These are phyloP conservation scores for Cremastinae sp. DNA, from an alignment of 2,888 invertebrate genomes.

Conservation along the genomic window DNA sequence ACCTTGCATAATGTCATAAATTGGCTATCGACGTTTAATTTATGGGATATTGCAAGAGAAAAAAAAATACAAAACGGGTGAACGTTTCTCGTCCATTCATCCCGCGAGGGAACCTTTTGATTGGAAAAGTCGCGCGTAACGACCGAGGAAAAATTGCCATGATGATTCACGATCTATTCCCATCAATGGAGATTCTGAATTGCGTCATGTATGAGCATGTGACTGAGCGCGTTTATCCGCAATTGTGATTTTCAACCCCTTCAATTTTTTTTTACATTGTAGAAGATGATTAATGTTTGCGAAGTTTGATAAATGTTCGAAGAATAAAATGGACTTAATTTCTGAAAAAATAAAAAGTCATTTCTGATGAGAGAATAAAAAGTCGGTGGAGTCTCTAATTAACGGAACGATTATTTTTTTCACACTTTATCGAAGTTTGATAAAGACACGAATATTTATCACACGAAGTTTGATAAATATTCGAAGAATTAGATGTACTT, in stretches of 20 bases:
- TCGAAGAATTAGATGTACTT: too few relatives aligned
- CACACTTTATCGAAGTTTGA: not conserved
- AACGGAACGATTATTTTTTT: slow-evolving; percentile 1
- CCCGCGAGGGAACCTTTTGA: slow-evolving; percentile 63
- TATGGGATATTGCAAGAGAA: not conserved
- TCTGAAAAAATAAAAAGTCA: too few relatives aligned
- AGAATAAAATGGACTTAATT: too few relatives aligned
- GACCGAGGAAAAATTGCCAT: slow-evolving; percentile 4
- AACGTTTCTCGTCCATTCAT: slow-evolving; percentile 63
- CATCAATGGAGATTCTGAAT: slow-evolving; percentile 58
- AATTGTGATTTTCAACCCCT: not conserved
- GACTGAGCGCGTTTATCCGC: not conserved
- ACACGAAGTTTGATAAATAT: too few relatives aligned
- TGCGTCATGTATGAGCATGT: slow-evolving; percentile 11
- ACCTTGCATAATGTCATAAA: too few relatives aligned
- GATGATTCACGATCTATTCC: slow-evolving; percentile 63
- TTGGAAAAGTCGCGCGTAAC: slow-evolving; percentile 63
- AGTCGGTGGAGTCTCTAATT: not conserved
- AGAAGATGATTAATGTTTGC: too few relatives aligned
- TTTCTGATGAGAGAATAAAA: too few relatives aligned
- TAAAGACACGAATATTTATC: too few relatives aligned
- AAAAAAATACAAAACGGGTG: slow-evolving; percentile 6
- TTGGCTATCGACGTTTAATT: too few relatives aligned
- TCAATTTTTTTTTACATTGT: not conserved
- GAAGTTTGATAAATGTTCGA: too few relatives aligned